Conservation (phyloP, 1,140 invertebrate genomes). For the Eriosoma lanigerum region DNA sequence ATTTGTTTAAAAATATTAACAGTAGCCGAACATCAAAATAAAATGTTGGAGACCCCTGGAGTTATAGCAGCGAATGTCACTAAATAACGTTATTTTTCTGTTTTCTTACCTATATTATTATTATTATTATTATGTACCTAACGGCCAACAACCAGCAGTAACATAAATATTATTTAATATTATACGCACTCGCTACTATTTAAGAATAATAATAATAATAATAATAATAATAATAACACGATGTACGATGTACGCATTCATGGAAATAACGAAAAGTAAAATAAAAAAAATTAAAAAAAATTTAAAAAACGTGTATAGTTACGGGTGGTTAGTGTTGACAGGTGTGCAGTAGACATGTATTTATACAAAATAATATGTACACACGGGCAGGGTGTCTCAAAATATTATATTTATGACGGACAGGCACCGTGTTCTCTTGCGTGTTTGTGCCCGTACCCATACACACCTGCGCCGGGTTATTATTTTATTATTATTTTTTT, state of each 20-base stretch:
- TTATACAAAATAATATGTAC: neutral
- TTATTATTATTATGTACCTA: too few species aligned
- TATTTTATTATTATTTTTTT: neutral
- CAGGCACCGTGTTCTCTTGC: neutral
- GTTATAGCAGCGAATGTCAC: too few species aligned
- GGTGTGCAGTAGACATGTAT: conserved; percentile 6
- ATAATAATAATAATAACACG: conserved; percentile 4
- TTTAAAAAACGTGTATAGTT: neutral
- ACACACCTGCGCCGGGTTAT: neutral
- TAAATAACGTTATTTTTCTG: too few species aligned
- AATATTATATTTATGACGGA: neutral
- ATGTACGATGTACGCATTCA: neutral
- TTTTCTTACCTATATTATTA: too few species aligned
- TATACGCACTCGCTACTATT: too few species aligned
- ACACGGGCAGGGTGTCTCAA: conserved; percentile 25
- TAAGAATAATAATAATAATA: neutral
- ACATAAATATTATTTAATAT: too few species aligned
- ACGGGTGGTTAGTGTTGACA: conserved; percentile 39
- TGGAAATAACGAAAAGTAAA: neutral
- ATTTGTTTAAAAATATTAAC: too few species aligned
- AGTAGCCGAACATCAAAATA: too few species aligned
- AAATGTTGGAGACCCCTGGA: too few species aligned
- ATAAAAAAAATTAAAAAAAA: too few species aligned
- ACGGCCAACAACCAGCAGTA: too few species aligned
- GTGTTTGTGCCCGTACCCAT: neutral